A percentile compares a stretch with the other conserved stretches of the same genome.
Conservation (phyloP, 1,140 invertebrate genomes). For the Araneus ventricosus region DNA sequence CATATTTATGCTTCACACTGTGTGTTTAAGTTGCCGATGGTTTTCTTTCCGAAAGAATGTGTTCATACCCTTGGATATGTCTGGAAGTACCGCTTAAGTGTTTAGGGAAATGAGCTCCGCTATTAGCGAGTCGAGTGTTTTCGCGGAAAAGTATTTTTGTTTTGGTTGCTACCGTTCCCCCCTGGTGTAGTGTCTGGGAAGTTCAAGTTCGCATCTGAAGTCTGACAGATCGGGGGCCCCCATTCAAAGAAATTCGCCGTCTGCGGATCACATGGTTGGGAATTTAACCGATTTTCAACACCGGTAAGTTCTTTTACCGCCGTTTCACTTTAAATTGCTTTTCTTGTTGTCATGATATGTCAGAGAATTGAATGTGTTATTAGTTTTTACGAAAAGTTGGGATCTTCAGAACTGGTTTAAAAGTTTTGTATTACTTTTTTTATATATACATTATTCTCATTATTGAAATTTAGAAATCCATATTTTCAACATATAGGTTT, state of each 20-base stretch:
- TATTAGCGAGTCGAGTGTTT: background rate
- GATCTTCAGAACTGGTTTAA: too few relatives aligned
- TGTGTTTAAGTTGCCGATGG: background rate
- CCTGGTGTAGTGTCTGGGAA: background rate
- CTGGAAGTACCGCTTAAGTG: background rate
- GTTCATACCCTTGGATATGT: background rate
- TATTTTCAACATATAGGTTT: too few relatives aligned
- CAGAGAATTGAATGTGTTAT: too few relatives aligned
- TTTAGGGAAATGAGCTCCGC: background rate
- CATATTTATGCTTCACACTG: background rate
- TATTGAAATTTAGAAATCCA: too few relatives aligned
- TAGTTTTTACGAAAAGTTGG: too few relatives aligned
- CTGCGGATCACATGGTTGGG: background rate
- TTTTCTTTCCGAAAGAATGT: background rate
- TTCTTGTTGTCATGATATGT: too few relatives aligned
- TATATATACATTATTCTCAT: too few relatives aligned
- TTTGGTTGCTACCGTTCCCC: background rate
- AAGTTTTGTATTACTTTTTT: too few relatives aligned
- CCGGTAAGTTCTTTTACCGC: background rate
- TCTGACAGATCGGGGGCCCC: background rate
- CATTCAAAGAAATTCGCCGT: background rate
- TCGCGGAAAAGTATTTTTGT: background rate
- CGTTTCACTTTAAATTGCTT: too few relatives aligned
- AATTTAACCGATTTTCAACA: background rate
- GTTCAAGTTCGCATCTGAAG: background rate